Evolutionary conservation across 2,113 vertebrate genomes (phyloP).

Genomic region (Chascanopsetta lugubris): DNA sequence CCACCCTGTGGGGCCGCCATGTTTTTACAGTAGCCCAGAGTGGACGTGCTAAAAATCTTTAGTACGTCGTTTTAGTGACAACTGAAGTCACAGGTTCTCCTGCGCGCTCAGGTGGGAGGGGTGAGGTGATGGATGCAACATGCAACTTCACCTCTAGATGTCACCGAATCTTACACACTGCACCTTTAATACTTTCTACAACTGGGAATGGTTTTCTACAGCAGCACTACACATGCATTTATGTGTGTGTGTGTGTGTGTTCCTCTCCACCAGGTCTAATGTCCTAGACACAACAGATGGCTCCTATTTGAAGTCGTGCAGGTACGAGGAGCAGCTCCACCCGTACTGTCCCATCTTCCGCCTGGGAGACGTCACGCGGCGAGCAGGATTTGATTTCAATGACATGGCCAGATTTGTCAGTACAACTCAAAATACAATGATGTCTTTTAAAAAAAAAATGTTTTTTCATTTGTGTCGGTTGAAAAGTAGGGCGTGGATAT

Average conservation of each 20-base stretch:
- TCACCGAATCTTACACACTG: no score
- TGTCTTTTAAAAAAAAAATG: not conserved
- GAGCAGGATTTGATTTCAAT: slow-evolving; percentile 84
- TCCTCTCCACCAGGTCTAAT: slow-evolving; percentile 82
- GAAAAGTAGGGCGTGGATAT: not conserved
- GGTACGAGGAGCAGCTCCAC: slow-evolving; percentile 75
- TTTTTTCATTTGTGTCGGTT: not conserved
- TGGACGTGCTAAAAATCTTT: no score
- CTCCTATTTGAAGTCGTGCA: slow-evolving; percentile 85
- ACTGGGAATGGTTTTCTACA: no score
- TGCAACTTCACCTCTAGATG: no score
- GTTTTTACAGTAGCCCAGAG: no score
- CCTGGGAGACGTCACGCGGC: slow-evolving; percentile 83
- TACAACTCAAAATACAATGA: slow-evolving; percentile 9
- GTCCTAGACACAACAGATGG: slow-evolving; percentile 79
- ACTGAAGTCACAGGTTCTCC: no score
- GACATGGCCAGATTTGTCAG: slow-evolving; percentile 85
- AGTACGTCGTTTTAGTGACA: no score
- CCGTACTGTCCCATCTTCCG: slow-evolving; percentile 92
- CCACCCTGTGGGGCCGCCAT: no score
- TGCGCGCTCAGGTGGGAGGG: no score
- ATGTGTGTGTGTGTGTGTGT: slow-evolving; percentile 2
- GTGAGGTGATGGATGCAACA: no score
- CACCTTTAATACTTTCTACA: no score
- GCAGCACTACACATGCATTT: not conserved